Evolutionary conservation across 2,797 vertebrate genomes (phyloP).

Genomic region (Sebastiscus albofasciatus): DNA sequence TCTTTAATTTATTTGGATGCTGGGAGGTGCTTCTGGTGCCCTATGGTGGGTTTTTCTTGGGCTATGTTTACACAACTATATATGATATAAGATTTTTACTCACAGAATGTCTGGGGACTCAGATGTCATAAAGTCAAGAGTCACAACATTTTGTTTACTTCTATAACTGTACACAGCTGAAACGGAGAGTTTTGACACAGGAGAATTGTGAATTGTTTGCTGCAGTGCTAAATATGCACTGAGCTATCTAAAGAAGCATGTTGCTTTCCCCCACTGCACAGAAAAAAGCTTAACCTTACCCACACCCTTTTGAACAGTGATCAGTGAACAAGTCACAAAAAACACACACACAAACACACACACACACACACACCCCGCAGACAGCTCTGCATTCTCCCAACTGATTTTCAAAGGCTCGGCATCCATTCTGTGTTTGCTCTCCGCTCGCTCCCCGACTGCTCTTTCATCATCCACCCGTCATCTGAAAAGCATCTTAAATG

Average conservation of each 20-base stretch:
- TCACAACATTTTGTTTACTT: neutral
- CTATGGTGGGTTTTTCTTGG: neutral
- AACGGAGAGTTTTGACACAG: neutral
- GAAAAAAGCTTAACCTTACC: constrained; percentile 47
- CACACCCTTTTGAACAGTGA: constrained; percentile 41
- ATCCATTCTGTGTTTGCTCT: constrained; percentile 60
- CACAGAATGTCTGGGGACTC: neutral
- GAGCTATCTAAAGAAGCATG: constrained; percentile 17
- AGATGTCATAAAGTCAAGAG: neutral
- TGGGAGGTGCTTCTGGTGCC: neutral
- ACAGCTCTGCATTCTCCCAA: constrained; percentile 46
- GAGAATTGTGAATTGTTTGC: neutral
- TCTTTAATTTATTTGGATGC: neutral
- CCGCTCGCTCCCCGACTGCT: constrained; percentile 41
- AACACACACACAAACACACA: constrained; percentile 5
- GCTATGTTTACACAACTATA: neutral
- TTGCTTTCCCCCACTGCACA: constrained; percentile 27
- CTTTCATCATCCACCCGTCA: constrained; percentile 74
- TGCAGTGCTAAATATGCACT: neutral
- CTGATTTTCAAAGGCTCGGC: constrained; percentile 65
- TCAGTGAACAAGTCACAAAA: constrained; percentile 44
- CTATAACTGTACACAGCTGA: neutral
- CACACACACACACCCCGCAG: constrained; percentile 31
- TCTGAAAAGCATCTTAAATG: constrained; percentile 78
- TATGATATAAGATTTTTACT: neutral